phyloP scores from a whole-genome alignment of 1,140 invertebrate species.

The Scaptomyza pallida region DNA sequence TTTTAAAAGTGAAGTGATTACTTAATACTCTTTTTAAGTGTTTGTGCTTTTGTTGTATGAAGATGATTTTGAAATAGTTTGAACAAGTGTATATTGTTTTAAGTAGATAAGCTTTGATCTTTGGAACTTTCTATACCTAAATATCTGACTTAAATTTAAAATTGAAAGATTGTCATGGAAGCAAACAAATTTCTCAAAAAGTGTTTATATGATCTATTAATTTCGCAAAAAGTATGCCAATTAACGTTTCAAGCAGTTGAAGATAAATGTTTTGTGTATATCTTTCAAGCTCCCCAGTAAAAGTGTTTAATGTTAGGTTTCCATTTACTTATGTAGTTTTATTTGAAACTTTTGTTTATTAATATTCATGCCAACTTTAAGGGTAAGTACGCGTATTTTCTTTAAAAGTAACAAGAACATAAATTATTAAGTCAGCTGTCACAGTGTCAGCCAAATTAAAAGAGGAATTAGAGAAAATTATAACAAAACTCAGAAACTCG shows the following conservation, averaged over 20 bases:
- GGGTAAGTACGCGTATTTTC: slow-evolving; percentile 11
- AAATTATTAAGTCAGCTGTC: slow-evolving; percentile 20
- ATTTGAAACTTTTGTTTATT: slow-evolving; percentile 22
- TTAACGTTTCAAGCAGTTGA: neutral
- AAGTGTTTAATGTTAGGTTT: neutral
- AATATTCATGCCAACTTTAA: slow-evolving; percentile 20
- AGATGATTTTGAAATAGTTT: too few relatives aligned
- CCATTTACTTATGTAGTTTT: slow-evolving; percentile 39
- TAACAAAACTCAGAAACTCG: neutral
- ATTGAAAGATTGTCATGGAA: too few relatives aligned
- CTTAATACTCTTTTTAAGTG: too few relatives aligned
- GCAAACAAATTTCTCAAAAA: too few relatives aligned
- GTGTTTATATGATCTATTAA: too few relatives aligned
- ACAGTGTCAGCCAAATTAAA: slow-evolving; percentile 32
- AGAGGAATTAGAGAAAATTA: slow-evolving; percentile 17
- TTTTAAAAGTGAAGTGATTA: too few relatives aligned
- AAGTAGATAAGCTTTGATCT: too few relatives aligned
- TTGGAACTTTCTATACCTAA: too few relatives aligned
- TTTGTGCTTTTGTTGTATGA: too few relatives aligned
- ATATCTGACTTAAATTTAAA: too few relatives aligned
- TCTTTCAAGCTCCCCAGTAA: slow-evolving; percentile 4
- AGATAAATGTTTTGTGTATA: neutral
- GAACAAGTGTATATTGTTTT: too few relatives aligned
- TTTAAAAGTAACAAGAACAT: slow-evolving; percentile 16
- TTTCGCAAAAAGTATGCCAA: neutral